Conservation (phyloP, 2,888 invertebrate species). For the Chouioia cunea region DNA sequence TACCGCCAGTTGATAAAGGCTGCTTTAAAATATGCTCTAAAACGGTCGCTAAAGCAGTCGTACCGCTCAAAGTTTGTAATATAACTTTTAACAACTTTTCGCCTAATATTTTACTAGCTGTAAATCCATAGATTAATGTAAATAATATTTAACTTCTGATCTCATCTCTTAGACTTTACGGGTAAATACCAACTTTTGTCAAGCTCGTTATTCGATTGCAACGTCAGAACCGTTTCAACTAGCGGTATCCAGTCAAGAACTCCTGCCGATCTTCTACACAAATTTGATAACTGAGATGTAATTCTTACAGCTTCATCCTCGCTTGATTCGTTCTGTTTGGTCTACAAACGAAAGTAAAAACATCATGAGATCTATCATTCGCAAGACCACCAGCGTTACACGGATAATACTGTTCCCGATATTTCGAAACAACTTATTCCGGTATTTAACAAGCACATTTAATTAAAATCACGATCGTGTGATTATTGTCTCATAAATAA, state of each 20-base stretch:
- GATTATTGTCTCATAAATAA: too few species aligned
- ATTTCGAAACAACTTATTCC: too few species aligned
- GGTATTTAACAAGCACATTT: too few species aligned
- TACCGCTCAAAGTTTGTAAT: conserved; percentile 64
- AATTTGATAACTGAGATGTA: conserved; percentile 60
- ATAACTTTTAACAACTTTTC: conserved; percentile 64
- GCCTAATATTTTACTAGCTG: conserved; percentile 58
- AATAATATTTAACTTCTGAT: background rate
- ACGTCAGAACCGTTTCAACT: conserved; percentile 61
- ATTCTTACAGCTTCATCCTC: conserved; percentile 58
- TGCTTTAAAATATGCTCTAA: conserved; percentile 73
- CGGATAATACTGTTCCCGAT: too few species aligned
- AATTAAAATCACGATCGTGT: too few species aligned
- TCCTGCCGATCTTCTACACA: conserved; percentile 65
- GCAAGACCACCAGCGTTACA: too few species aligned
- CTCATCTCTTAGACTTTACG: background rate
- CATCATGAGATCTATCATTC: too few species aligned
- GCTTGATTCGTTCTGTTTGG: conserved; percentile 39
- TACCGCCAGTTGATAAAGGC: conserved; percentile 70
- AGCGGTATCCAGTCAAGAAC: conserved; percentile 66
- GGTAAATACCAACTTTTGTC: conserved; percentile 32
- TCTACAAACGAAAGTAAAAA: conserved; percentile 48
- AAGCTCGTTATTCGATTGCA: conserved; percentile 52
- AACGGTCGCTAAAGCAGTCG: conserved; percentile 70
- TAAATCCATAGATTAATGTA: conserved; percentile 32